Base-by-base conservation (phyloP, 2,113 vertebrate genomes). In the Xyliphius kryptos region DNA sequence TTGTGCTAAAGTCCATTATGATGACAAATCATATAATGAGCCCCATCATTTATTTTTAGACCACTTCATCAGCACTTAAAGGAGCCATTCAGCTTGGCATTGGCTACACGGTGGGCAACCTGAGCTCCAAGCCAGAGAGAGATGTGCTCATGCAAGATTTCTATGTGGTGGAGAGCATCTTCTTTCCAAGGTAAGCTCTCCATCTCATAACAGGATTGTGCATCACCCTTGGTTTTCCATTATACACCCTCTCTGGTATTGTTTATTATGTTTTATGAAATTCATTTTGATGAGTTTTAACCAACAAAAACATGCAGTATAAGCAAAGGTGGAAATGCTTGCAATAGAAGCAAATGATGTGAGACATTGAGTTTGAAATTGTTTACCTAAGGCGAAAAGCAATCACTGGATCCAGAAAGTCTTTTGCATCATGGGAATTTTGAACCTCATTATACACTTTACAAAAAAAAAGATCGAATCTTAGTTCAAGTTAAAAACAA, bases 91-190 rank as follows among this genome's bases (percentile, higher is more conserved):
- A 98, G 84, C 86, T 99, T 13, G 96, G 96, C n/a, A 99, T 99
- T 20, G 95, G 95, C 58, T 99, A 97, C 79, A 99, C 95, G 0
- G 96, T 99, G 12, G 96, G 96, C 58, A 97, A 98, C 74, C 81
- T 98, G 80, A 99, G 93, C 83, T 99, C 96, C 72, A 99, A 99
- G 76, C 94, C 96, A 0, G 96, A 99, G 78, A 90, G 96, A 0
- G 96, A 99, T 1, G 96, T 99, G 54, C 83, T 99, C 68, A 99
- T 99, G 96, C 96, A 99, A 75, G 96, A 99, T 79, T 99, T 99
- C 82, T 99, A 98, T 0, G 96, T 99, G 47, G 96, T 99, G 75
- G 96, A 99, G 76, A 99, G 95, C 84, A 99, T 97, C 78, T 99
- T 99, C 76, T 99, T 99, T 70, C 96, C 95, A 67, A 97, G 95